phyloP scores from a whole-genome alignment of 2,797 vertebrate genomes.

The Amazona finschi region DNA sequence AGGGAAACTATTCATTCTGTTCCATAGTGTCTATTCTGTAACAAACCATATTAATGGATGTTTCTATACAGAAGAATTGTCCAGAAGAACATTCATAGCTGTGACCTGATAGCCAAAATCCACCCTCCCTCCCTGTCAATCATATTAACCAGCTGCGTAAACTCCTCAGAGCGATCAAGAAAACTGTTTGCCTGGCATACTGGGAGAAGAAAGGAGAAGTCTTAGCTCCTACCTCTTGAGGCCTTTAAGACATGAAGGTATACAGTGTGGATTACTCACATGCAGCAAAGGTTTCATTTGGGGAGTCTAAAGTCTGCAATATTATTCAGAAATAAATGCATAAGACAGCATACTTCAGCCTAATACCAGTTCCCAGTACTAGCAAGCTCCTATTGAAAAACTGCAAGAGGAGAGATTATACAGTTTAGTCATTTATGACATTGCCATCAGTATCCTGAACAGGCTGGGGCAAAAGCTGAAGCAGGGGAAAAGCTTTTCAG shows the following conservation, averaged over 20 bases:
- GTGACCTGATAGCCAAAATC: neutral
- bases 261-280: neutral
- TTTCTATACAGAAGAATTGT: neutral
- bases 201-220: neutral
- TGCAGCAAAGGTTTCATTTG: neutral
- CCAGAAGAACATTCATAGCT: neutral
- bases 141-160: neutral
- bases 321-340: neutral
- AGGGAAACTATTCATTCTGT: neutral
- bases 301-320: neutral
- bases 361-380: neutral
- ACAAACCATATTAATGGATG: neutral
- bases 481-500: neutral
- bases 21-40: neutral
- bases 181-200: neutral
- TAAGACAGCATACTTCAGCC: neutral
- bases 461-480: neutral
- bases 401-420: neutral
- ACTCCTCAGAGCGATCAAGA: neutral
- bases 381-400: neutral
- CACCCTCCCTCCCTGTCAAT: rapidly evolving
- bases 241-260: neutral
- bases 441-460: neutral
- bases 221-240: neutral
- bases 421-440: neutral